A percentile compares a stretch with the other conserved stretches of the same genome.
Conservation (phyloP, 2,888 invertebrate species). For the Pteria penguin region DNA sequence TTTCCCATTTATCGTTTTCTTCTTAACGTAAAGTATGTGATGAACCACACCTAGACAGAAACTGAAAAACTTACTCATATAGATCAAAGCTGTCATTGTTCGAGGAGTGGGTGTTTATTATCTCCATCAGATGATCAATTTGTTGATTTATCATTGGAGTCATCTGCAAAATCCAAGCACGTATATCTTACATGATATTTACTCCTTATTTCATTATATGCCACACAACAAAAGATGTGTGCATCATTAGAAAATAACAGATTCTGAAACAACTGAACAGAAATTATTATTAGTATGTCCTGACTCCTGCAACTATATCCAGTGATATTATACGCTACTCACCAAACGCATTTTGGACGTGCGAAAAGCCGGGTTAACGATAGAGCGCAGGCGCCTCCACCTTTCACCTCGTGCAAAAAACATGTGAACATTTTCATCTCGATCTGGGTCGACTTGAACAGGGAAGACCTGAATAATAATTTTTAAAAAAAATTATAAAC, state of each 20-base stretch:
- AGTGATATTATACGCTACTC: no score
- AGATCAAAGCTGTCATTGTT: conserved; percentile 77
- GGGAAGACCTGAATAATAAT: conserved; percentile 73
- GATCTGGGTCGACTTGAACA: conserved; percentile 76
- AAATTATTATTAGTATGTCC: no score
- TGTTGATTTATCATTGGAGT: conserved; percentile 79
- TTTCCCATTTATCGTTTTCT: no score
- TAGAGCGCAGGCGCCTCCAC: conserved; percentile 82
- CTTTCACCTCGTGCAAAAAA: conserved; percentile 79
- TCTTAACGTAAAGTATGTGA: no score
- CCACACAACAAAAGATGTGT: conserved; percentile 10
- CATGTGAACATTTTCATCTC: conserved; percentile 77
- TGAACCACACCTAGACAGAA: no score
- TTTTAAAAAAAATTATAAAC: no score
- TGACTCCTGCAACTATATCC: no score
- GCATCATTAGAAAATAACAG: conserved; percentile 1
- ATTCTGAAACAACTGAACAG: neutral
- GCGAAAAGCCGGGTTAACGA: conserved; percentile 82
- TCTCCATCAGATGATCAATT: conserved; percentile 77
- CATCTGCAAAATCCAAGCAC: conserved; percentile 79
- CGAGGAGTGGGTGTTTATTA: conserved; percentile 73
- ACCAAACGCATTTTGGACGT: conserved; percentile 81
- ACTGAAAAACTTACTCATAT: conserved; percentile 78
- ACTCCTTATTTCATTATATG: neutral
- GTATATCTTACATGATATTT: no score